Percentiles rank a stretch among this genome's conserved stretches.
These are phyloP conservation scores for Theropithecus gelada DNA, from an alignment of 2,113 vertebrate species.

Conservation along the genomic window DNA sequence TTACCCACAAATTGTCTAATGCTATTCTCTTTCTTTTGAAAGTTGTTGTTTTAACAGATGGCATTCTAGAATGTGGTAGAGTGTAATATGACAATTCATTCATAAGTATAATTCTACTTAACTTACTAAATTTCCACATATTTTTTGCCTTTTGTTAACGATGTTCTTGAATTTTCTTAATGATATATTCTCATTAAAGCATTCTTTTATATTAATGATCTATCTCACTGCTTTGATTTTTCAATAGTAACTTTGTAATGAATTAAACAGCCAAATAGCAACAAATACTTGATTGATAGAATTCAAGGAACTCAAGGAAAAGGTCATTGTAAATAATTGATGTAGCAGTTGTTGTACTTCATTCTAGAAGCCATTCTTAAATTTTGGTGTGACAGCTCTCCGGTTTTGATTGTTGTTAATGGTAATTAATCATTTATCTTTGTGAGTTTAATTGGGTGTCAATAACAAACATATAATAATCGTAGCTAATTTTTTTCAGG, in stretches of 20 bases:
- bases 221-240: background rate
- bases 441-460: background rate
- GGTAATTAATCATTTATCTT: background rate
- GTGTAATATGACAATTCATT: background rate
- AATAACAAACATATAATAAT: background rate
- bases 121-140: background rate
- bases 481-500: background rate
- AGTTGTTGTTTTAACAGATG: background rate
- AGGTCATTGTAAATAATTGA: background rate
- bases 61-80: background rate
- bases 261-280: background rate
- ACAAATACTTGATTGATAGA: background rate
- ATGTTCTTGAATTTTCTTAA: background rate
- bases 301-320: background rate
- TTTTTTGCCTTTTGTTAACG: background rate
- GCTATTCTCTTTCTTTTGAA: background rate
- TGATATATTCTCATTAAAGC: background rate
- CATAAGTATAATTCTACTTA: background rate
- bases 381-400: background rate
- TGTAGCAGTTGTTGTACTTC: background rate
- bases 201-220: background rate
- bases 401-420: background rate
- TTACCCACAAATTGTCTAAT: background rate
- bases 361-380: background rate
- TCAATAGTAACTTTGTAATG: background rate